A percentile compares a stretch with the other conserved stretches of the same genome.
Evolutionary conservation across 2,797 vertebrate genomes (phyloP).

Genomic region (Meda fulgida): DNA sequence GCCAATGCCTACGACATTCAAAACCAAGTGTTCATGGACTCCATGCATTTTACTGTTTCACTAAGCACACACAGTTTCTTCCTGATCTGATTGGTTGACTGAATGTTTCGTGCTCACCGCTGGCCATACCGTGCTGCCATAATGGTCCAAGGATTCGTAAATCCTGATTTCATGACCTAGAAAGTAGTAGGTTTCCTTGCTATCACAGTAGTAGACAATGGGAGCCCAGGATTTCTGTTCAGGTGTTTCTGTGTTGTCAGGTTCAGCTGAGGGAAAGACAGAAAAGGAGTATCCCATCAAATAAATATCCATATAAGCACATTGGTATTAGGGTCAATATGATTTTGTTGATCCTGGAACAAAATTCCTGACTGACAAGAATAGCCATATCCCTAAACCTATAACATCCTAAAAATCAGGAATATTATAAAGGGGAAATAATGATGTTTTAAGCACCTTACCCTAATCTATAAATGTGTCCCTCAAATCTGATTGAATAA

Average conservation of each 20-base stretch:
- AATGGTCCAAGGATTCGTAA: constrained; percentile 63
- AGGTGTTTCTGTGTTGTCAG: not conserved
- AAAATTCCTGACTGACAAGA: not conserved
- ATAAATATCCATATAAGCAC: not conserved
- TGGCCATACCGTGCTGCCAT: constrained; percentile 78
- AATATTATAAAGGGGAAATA: not conserved
- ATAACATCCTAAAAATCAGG: not conserved
- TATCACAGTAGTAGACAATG: constrained; percentile 68
- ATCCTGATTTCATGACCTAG: constrained; percentile 75
- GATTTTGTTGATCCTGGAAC: not conserved
- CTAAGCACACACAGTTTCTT: not conserved
- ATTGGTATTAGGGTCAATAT: not conserved
- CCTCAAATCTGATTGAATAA: not conserved
- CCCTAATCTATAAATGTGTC: not conserved
- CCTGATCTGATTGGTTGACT: not conserved
- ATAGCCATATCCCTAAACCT: not conserved
- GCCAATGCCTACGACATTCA: constrained; percentile 62
- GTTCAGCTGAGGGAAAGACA: not conserved
- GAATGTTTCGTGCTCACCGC: constrained; percentile 70
- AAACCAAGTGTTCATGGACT: constrained; percentile 23
- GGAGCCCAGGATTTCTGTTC: constrained; percentile 64
- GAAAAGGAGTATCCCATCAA: not conserved
- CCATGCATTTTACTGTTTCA: not conserved
- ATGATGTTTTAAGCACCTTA: not conserved
- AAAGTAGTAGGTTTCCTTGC: constrained; percentile 75